Evolutionary conservation across 2,888 invertebrate species (phyloP), one percentile per base, ranked within the genome.

Genomic region (Julus scanicus): DNA sequence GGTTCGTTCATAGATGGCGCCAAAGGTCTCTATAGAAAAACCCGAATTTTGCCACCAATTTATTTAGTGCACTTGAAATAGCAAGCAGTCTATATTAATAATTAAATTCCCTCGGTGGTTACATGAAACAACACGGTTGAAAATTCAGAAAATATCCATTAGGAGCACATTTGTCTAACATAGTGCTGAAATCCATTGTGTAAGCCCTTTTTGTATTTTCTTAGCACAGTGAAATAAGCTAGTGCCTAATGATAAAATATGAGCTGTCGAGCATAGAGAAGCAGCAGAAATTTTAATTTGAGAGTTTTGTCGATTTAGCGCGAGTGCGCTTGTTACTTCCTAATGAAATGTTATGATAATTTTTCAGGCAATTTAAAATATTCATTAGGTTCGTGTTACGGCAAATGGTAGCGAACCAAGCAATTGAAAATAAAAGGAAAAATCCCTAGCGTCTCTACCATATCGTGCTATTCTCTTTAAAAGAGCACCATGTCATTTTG

Each of bases 231-330:
- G 37, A 29, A 80, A 80, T 80, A 37, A 29, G 20, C 37, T 13
- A 11, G 0, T 13, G 80, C 37, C 37, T 80, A 80, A 80, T 80
- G 80, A 80, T 80, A 80, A 80, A 80, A 80, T 80, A 80, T 80
- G 80, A 80, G 80, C 80, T 80, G 80, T 80, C 80, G 80, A 37
- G 80, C 11, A n/a, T 8, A 11, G 80, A 37, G 37, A 80, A 80
- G 80, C 80, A 80, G 80, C 80, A 80, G 80, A 80, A 80, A 80
- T 80, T 80, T 80, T 80, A 80, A 80, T 80, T 80, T 80, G 80
- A 80, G 80, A 80, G 13, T 80, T 80, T 80, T 80, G 80, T 80
- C 80, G 80, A 80, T 80, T 80, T 80, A 80, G 37, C 80, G 80
- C 80, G 11, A 80, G 80, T 80, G 80, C 80, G 37, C 80, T 37